A percentile compares a stretch with the other conserved stretches of the same genome.
These are phyloP conservation scores for Crax fasciolata DNA, from an alignment of 2,797 vertebrate species.

Conservation along the genomic window DNA sequence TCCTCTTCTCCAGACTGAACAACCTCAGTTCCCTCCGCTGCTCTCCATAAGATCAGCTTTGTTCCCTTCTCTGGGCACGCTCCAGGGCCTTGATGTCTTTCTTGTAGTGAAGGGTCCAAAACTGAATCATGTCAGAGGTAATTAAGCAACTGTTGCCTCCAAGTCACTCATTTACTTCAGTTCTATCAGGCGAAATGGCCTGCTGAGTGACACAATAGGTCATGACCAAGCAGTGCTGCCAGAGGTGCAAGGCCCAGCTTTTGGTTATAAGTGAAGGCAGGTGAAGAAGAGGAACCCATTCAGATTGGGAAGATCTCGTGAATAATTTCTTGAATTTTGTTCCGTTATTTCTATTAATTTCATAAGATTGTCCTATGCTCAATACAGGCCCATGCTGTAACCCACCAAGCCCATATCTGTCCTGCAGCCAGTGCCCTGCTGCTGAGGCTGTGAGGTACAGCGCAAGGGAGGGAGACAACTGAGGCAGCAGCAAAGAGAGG, in stretches of 20 bases:
- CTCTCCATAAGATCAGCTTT: too few relatives aligned
- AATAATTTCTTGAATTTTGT: neutral
- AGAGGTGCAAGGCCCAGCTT: neutral
- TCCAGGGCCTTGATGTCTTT: too few relatives aligned
- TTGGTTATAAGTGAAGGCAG: neutral
- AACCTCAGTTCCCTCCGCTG: too few relatives aligned
- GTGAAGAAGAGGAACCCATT: neutral
- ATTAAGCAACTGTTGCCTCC: neutral
- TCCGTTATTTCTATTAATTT: neutral
- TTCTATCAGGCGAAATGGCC: neutral
- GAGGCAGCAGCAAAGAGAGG: accelerated
- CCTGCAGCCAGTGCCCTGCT: accelerated
- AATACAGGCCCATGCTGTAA: neutral
- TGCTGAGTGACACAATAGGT: neutral
- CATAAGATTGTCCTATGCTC: neutral
- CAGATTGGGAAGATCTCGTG: neutral
- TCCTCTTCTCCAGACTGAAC: too few relatives aligned
- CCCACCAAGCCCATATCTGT: neutral
- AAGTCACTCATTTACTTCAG: neutral
- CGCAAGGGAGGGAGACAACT: neutral
- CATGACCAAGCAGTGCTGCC: neutral
- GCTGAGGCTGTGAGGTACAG: neutral
- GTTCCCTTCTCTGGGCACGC: too few relatives aligned
- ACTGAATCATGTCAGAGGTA: neutral
- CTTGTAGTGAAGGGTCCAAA: too few relatives aligned